A percentile compares a stretch with the other conserved stretches of the same genome.
Conservation (phyloP, 2,113 vertebrate species). For the Oreochromis niloticus region DNA sequence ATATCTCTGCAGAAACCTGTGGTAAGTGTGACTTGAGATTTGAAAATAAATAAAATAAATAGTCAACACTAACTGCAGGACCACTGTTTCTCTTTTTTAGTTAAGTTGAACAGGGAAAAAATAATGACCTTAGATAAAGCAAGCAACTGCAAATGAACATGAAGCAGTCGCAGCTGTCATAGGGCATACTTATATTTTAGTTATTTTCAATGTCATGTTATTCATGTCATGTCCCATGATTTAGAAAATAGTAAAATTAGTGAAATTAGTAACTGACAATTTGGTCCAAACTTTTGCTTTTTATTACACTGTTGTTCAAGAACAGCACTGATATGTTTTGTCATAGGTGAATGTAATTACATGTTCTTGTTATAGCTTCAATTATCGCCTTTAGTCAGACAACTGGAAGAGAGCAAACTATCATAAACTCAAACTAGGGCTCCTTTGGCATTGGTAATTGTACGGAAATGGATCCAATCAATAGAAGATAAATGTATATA, state of each 20-base stretch:
- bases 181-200: not conserved
- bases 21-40: not conserved
- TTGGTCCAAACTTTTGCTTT: not conserved
- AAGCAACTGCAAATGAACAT: not conserved
- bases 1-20: not conserved
- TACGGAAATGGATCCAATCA: not conserved
- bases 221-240: not conserved
- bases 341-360: slow-evolving; percentile 47
- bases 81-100: not conserved
- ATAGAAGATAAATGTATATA: not conserved
- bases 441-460: not conserved
- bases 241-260: not conserved
- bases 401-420: slow-evolving; percentile 34
- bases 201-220: not conserved
- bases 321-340: slow-evolving; percentile 17
- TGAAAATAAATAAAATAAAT: not conserved
- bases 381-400: slow-evolving; percentile 53
- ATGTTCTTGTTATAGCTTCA: slow-evolving; percentile 42
- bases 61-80: not conserved
- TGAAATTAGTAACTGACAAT: not conserved
- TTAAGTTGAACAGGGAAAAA: not conserved
- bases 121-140: not conserved
- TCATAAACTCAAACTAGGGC: slow-evolving; percentile 32
- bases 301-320: not conserved
- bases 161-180: not conserved